Base-by-base conservation (phyloP, 1,140 invertebrate species). In the Macrotrachela quadricornifera region DNA sequence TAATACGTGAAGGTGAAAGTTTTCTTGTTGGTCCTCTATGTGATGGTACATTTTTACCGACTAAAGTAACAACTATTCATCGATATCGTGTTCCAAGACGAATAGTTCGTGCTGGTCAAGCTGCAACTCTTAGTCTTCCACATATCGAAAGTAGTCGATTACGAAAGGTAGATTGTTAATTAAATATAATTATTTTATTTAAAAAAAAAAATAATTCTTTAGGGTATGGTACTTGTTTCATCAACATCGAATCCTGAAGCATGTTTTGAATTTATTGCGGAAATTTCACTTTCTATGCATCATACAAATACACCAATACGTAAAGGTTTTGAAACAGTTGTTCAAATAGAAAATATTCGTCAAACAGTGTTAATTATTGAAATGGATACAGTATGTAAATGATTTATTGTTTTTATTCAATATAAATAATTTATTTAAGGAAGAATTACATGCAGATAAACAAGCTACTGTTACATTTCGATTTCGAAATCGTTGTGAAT, bases 311-410 rank as follows among this genome's bases (percentile, higher is more conserved):
- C 94, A 56, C 80, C 78, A 57, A 30, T 30, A 30, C 21, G 21
- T 30, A 77, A 76, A 9, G 86, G 86, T 15, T 92, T 88, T 70
- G 85, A 92, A 74, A 81, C 83, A 21, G 91, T 86, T 0, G 79
- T 95, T 3, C 85, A 94, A 63, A 82, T 94, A 54, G 87, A 85
- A 1, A 94, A 87, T 63, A 82, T 96, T 14, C 71, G 86, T 11
- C 91, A 95, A 71, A 94, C 87, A 0, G 87, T 84, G 16, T 63
- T 61, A 17, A 79, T 91, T 17, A 79, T 60, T 13, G 52, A 60
- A 30, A 69, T 69, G 55, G 58, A 65, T 38, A 67, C 64, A 60
- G 67, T 68, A 57, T 50, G 57, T 53, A 14, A 41, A 41, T 41
- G 10, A 6, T 41, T 41, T 3, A 41, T 41, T 3, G 1, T 13